Conservation (phyloP, 2,888 invertebrate genomes). For the Lacanobia oleracea region DNA sequence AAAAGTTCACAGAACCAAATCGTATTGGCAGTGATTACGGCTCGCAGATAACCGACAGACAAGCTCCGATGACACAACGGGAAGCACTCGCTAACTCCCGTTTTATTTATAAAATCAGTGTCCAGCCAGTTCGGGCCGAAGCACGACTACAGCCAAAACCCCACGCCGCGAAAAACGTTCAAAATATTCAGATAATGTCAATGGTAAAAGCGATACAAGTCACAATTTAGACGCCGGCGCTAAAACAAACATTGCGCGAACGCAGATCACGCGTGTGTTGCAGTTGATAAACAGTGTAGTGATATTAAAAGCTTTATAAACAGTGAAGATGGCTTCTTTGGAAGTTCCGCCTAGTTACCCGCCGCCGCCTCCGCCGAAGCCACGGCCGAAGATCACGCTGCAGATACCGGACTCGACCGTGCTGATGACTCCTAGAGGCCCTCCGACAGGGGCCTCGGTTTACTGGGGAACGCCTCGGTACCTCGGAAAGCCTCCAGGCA, state of each 20-base stretch:
- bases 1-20: constrained; percentile 64
- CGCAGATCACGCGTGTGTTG: constrained; percentile 37
- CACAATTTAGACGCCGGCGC: constrained; percentile 79
- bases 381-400: constrained; percentile 87
- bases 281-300: constrained; percentile 59
- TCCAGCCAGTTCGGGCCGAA: constrained; percentile 80
- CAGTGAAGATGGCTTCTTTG: constrained; percentile 74
- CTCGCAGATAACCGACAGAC: constrained; percentile 62
- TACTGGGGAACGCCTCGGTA: constrained; percentile 76
- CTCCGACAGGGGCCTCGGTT: constrained; percentile 73
- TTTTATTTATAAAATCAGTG: constrained; percentile 89
- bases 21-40: constrained; percentile 62
- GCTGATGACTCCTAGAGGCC: constrained; percentile 73
- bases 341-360: constrained; percentile 80
- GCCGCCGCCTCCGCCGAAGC: constrained; percentile 82
- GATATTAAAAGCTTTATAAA: constrained; percentile 63
- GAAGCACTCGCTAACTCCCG: constrained; percentile 76
- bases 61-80: constrained; percentile 81
- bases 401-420: constrained; percentile 82
- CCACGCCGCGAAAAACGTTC: constrained; percentile 69
- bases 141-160: constrained; percentile 76
- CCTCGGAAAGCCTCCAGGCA: constrained; percentile 77
- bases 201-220: constrained; percentile 52
- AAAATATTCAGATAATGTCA: constrained; percentile 71
- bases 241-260: constrained; percentile 52